These are phyloP conservation scores for Clusia tigrina DNA, from an alignment of 2,888 invertebrate genomes.

Conservation along the genomic window DNA sequence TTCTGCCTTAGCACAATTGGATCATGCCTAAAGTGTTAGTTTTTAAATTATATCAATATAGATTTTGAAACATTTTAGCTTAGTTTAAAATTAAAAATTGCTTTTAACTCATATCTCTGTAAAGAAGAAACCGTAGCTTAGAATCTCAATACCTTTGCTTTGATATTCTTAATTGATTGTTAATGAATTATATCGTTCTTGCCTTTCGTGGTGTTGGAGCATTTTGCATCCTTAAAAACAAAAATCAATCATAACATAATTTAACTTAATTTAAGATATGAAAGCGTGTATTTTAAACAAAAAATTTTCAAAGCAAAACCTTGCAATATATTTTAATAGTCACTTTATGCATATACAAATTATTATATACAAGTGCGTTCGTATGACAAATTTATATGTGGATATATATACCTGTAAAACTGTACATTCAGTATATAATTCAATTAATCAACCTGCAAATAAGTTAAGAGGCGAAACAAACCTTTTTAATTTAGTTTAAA, in stretches of 20 bases:
- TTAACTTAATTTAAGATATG: too few species aligned
- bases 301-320: not conserved
- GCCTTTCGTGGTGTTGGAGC: not conserved
- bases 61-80: too few species aligned
- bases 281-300: not conserved
- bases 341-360: not conserved
- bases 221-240: not conserved
- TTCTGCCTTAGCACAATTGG: constrained; percentile 31
- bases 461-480: too few species aligned
- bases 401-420: too few species aligned
- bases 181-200: not conserved
- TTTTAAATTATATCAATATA: not conserved
- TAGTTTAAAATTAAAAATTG: not conserved
- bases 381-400: not conserved
- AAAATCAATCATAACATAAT: not conserved
- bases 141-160: too few species aligned
- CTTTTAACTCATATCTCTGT: too few species aligned
- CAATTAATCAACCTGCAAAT: too few species aligned
- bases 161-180: too few species aligned
- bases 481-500: too few species aligned
- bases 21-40: not conserved
- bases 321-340: not conserved
- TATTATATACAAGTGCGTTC: not conserved
- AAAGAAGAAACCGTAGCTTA: too few species aligned
- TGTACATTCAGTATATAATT: too few species aligned